Conservation (phyloP, 2,113 vertebrate genomes). For the Campylomormyrus numenius region DNA sequence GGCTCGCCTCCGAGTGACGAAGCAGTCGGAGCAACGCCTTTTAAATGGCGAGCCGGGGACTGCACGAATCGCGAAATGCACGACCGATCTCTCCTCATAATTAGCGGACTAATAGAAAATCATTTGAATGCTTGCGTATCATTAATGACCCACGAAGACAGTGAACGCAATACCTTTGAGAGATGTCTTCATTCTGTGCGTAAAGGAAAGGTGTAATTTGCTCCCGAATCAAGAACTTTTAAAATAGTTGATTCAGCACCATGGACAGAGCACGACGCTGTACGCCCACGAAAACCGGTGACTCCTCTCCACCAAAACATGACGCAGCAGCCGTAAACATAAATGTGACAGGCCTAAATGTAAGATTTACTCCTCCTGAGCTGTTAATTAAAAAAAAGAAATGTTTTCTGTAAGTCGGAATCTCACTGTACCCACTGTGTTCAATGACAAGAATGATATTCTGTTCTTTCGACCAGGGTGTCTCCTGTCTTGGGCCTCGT, state of each 20-base stretch:
- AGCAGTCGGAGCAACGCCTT: background rate
- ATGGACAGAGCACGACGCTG: background rate
- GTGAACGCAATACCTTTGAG: background rate
- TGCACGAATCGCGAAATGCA: background rate
- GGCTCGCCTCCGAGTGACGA: constrained; percentile 7
- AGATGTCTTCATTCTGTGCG: background rate
- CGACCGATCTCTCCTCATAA: background rate
- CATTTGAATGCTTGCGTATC: background rate
- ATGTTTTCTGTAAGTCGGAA: background rate
- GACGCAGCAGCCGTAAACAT: background rate
- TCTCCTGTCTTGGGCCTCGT: background rate
- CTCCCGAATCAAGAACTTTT: background rate
- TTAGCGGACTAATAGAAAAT: background rate
- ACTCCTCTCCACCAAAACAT: background rate
- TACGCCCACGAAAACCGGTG: background rate
- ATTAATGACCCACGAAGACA: background rate
- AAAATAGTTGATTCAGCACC: constrained; percentile 3
- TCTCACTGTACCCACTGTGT: background rate
- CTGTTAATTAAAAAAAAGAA: background rate
- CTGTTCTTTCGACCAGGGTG: background rate
- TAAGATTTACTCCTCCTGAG: background rate
- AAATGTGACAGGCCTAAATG: background rate
- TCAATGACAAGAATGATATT: background rate
- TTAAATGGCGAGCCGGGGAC: background rate
- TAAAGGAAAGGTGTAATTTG: background rate